Base-by-base conservation (phyloP, 1,140 invertebrate species). In the Himalopsyche phryganea region DNA sequence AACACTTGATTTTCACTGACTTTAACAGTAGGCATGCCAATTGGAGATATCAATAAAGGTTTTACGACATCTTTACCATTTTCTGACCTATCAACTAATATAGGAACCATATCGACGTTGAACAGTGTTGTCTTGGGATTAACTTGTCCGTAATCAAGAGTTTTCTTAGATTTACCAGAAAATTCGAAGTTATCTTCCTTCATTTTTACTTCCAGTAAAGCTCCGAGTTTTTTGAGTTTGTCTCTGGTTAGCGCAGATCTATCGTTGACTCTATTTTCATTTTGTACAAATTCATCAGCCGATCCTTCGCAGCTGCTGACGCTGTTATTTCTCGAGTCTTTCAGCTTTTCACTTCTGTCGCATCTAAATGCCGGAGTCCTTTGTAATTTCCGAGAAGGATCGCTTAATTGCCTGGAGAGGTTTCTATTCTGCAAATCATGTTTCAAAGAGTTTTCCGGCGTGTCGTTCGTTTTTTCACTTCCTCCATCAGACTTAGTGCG, bases 351-450 rank as follows among this genome's bases (percentile, higher is more conserved):
- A 51, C 67, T 79, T 45, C 77, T 71, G 52, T 83, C 82, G 58
- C 81, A 78, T 4, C 83, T 69, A 66, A 85, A 84, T 0, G 83
- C 82, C 35, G 82, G 82, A 19, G 80, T 82, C 53, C 82, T 69
- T 53, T 83, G 82, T n/a, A 84, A 74, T 60, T 80, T 81, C 46
- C 76, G 77, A 0, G 74, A 71, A 1, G 82, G 82, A 68, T 84
- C 82, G 63, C 81, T 83, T 0, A 70, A 68, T 59, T 84, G 82
- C 11, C 82, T 67, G 1, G 77, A 68, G 33, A 83, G 59, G 23
- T n/a, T 9, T 50, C 58, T 28, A 28, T 28, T 54, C 13, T 65
- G 66, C 54, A 35, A 32, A 13, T 44, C 35, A 66, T 67, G 58
- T 32, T 45, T 42, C 2, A 32, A 32, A 0, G 48, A 6, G 42